Evolutionary conservation across 2,113 vertebrate species (phyloP).

Genomic region (Callithrix jacchus): DNA sequence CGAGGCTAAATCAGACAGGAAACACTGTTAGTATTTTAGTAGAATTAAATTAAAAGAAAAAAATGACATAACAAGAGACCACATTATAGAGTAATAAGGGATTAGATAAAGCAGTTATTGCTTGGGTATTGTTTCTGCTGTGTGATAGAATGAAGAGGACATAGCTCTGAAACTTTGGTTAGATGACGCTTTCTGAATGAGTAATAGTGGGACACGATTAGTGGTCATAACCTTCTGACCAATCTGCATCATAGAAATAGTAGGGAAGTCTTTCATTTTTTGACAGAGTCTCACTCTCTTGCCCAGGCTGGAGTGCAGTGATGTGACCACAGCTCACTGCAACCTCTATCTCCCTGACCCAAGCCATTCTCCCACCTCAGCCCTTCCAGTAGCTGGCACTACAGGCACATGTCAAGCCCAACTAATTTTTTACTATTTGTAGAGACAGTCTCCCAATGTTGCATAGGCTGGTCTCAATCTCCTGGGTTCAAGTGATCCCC

Average conservation of each 20-base stretch:
- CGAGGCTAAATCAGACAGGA: conserved; percentile 68
- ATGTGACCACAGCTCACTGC: not conserved
- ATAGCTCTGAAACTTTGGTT: not conserved
- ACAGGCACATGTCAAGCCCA: not conserved
- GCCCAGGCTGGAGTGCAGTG: not conserved
- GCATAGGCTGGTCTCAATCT: not conserved
- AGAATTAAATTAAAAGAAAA: conserved; percentile 70
- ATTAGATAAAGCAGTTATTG: conserved; percentile 68
- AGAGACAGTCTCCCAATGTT: not conserved
- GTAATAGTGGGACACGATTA: not conserved
- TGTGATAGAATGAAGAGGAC: not conserved
- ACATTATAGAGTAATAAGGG: conserved; percentile 66
- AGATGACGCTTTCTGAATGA: not conserved
- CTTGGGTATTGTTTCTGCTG: not conserved
- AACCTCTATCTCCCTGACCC: not conserved
- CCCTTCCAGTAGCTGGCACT: not conserved
- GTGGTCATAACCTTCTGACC: not conserved
- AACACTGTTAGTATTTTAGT: conserved; percentile 75
- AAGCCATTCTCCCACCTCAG: not conserved
- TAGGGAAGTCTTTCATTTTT: not conserved
- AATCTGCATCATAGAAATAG: not conserved
- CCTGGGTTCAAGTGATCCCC: not conserved
- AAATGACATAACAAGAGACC: conserved; percentile 59
- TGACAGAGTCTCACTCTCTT: not conserved
- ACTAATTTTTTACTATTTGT: not conserved